Base-by-base conservation (phyloP, 2,888 invertebrate genomes). In the Noctua janthina region DNA sequence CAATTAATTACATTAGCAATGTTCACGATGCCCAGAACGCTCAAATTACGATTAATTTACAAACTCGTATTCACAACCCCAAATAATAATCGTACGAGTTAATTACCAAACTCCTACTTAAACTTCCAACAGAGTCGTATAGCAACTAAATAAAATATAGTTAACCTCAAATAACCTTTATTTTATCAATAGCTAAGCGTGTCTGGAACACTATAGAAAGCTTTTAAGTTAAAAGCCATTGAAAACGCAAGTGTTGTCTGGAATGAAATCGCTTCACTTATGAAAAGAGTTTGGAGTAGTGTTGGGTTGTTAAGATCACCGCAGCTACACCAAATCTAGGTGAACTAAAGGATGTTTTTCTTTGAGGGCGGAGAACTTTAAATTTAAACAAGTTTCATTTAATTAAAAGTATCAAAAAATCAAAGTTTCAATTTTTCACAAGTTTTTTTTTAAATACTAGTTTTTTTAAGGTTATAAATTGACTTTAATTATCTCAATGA, bases 211-310 rank as follows among this genome's bases (percentile, higher is more conserved):
- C 17, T 68, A n/a, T 64, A 67, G 74, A 79, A 87, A 78, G 84
- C 86, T 83, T 81, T 80, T 59, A 75, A 86, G 74, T 80, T 72
- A 67, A 88, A 78, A 83, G 71, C 76, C 67, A 83, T 88, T 83
- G 81, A 86, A 74, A 78, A 69, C 35, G 54, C 78, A 70, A 86
- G 75, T 66, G 66, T 78, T 62, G 76, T 80, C 64, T 82, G 23
- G 43, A 76, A 72, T 79, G 75, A 64, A 79, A 79, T 35, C 75
- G 76, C 71, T 43, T 70, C 43, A 46, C 43, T 59, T 76, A 43
- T 86, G 77, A 79, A 86, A 79, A 80, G 71, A 72, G 71, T 79
- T 74, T 51, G 29, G 51, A 74, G 5, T 74, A 64, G 76, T 79
- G 76, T 20, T 54, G 68, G 15, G 29, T 23, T 3, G 49, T 74